Evolutionary conservation across 2,113 vertebrate genomes (phyloP).

Genomic region (Montifringilla adamsi): DNA sequence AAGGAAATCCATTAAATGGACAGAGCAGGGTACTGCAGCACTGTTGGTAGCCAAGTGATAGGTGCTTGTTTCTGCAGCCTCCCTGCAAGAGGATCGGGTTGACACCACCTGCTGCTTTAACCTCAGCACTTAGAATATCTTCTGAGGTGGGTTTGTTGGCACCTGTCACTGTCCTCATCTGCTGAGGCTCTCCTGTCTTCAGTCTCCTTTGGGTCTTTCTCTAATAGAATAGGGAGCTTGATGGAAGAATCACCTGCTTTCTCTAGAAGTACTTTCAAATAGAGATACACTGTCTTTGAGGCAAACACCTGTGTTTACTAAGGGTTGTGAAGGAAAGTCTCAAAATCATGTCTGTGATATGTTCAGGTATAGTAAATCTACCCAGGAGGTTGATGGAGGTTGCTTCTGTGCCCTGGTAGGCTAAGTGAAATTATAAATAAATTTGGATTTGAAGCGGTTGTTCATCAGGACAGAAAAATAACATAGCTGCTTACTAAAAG

Average conservation of each 20-base stretch:
- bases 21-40: neutral
- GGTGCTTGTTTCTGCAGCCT: neutral
- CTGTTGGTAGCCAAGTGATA: neutral
- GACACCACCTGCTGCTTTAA: conserved; percentile 48
- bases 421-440: neutral
- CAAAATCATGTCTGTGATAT: neutral
- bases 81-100: conserved; percentile 16
- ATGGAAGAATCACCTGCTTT: neutral
- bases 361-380: neutral
- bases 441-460: neutral
- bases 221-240: neutral
- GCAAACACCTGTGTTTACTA: neutral
- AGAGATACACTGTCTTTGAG: neutral
- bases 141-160: neutral
- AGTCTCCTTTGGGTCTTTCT: neutral
- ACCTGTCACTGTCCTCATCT: conserved; percentile 23
- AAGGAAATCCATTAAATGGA: neutral
- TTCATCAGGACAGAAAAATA: neutral
- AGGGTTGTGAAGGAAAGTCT: neutral
- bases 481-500: neutral
- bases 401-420: neutral
- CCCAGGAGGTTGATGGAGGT: neutral
- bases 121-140: conserved; percentile 14
- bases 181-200: neutral
- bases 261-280: neutral